phyloP scores from a whole-genome alignment of 1,140 invertebrate species.

The Pissodes strobi region DNA sequence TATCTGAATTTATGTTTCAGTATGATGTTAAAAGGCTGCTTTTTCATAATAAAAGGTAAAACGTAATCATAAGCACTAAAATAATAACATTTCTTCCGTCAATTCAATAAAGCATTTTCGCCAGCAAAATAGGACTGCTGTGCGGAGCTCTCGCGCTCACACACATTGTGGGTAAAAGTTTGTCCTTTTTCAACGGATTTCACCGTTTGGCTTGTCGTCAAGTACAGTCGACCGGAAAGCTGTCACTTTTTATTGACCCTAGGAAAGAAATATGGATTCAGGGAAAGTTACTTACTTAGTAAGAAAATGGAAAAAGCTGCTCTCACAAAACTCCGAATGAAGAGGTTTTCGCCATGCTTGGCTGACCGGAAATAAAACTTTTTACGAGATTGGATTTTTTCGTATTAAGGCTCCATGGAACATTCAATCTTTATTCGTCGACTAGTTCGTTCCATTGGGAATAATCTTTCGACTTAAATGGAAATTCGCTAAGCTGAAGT shows the following conservation, averaged over 20 bases:
- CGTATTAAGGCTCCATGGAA: conserved; percentile 12
- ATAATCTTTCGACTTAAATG: no score
- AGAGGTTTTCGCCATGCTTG: conserved; percentile 34
- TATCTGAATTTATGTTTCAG: no score
- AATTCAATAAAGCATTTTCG: conserved; percentile 29
- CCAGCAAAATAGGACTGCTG: conserved; percentile 12
- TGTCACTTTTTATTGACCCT: conserved; percentile 36
- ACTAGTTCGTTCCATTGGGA: no score
- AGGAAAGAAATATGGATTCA: conserved; percentile 37
- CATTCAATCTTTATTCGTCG: conserved; percentile 24
- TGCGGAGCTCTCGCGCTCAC: not conserved
- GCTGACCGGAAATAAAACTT: conserved; percentile 37
- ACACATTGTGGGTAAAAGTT: conserved; percentile 25
- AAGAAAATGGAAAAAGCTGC: conserved; percentile 24
- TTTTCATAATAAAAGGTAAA: no score
- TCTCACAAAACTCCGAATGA: conserved; percentile 23
- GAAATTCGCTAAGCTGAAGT: no score
- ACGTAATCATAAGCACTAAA: no score
- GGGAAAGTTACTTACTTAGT: conserved; percentile 36
- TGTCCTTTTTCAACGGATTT: conserved; percentile 37
- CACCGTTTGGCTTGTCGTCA: conserved; percentile 38
- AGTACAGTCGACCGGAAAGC: conserved; percentile 33
- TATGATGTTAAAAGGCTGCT: no score
- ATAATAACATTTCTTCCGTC: not conserved
- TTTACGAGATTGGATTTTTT: conserved; percentile 34